Evolutionary conservation across 2,113 vertebrate genomes (phyloP), one percentile per base, ranked within the genome.

Genomic region (Gasterosteus aculeatus): DNA sequence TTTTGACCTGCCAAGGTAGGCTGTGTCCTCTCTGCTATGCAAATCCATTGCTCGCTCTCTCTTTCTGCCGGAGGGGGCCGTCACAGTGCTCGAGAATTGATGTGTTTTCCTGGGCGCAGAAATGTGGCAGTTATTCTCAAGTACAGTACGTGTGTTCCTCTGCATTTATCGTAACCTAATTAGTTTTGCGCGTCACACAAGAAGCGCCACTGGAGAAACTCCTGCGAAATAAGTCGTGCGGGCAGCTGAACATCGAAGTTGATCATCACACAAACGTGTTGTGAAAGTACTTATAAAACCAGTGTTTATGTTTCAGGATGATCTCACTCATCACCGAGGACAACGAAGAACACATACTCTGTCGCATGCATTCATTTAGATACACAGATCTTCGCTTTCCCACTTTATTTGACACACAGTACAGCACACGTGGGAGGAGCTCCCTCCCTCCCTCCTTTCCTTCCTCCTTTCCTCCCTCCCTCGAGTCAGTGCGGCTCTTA

Each of bases 351-450:
- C 51, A 33, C 15, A 11, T 35, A 5, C 18, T 53, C 7, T 65
- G 41, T 15, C 60, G 49, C 41, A 75, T n/a, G 56, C 54, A 67
- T 70, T 41, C 31, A 65, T 77, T 46, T 14, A 80, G 10, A 51
- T 22, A 51, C 35, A 31, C 2, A 26, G 6, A 72, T 60, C 10
- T 3, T 41, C 7, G 39, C 26, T 10, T 26, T 26, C 22, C 22
- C 22, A 26, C 22, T 26, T 26, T 1, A 31, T 63, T 46, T 46
- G 44, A 18, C 41, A 31, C 3, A 56, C 70, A 77, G n/a, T 68
- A 72, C 63, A 53, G 49, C 38, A 69, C 62, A 62, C 65, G 76
- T 82, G 84, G 83, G 89, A 86, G 90, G 87, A 91, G 92, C 80
- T 65, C 68, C 63, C 68, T 75, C 62, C 49, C 47, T 68, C 75